A percentile compares a stretch with the other conserved stretches of the same genome.
Evolutionary conservation across 2,888 invertebrate genomes (phyloP).

Genomic region (Dimorphilus gyrociliatus): DNA sequence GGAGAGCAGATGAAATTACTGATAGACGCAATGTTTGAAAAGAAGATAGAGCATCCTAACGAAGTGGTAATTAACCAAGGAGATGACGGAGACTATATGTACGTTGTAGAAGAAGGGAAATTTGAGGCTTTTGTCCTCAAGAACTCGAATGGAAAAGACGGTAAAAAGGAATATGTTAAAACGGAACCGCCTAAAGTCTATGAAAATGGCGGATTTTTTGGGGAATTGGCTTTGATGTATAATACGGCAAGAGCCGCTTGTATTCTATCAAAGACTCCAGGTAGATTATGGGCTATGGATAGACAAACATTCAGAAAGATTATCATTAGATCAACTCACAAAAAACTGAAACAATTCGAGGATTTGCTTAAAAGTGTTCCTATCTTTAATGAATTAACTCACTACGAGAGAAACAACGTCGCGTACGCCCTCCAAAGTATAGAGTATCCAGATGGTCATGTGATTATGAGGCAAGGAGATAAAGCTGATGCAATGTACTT

Average conservation of each 20-base stretch:
- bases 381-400: constrained; percentile 39
- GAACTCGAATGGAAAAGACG: no score
- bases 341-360: constrained; percentile 1
- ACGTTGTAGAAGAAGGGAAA: constrained; percentile 1
- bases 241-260: constrained; percentile 1
- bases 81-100: constrained; percentile 1
- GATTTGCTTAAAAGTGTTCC: neutral
- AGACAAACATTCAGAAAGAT: neutral
- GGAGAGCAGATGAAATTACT: neutral
- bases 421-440: constrained; percentile 76
- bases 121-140: constrained; percentile 1
- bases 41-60: neutral
- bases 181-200: no score
- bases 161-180: neutral
- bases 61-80: constrained; percentile 1
- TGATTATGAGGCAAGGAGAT: constrained; percentile 60
- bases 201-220: neutral
- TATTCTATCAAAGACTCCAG: neutral
- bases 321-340: neutral
- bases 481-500: constrained; percentile 90
- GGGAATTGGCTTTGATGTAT: constrained; percentile 2
- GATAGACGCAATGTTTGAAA: constrained; percentile 1
- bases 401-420: constrained; percentile 82
- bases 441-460: constrained; percentile 52
- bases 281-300: constrained; percentile 1